A percentile compares a stretch with the other conserved stretches of the same genome.
Evolutionary conservation across 37 sponge, comb jelly and placozoan genomes (phyloP).

Genomic region (Cladorhizidae sp.): DNA sequence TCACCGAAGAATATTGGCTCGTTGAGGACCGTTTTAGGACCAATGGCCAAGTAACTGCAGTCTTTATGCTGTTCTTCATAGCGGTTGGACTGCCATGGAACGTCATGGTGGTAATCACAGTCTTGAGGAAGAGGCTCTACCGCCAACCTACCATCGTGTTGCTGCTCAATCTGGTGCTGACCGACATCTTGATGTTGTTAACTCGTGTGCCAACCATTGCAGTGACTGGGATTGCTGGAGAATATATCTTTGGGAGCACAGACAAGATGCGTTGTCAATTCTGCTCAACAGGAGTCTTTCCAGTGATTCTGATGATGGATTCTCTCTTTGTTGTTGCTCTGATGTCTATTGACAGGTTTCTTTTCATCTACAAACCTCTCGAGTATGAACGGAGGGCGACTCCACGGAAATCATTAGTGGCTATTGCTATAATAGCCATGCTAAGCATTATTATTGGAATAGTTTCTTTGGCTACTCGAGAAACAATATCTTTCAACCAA

Average conservation of each 20-base stretch:
- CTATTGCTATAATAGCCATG: background rate
- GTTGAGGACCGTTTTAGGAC: background rate
- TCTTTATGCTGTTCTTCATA: too few species aligned
- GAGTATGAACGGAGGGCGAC: background rate
- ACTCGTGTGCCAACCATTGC: background rate
- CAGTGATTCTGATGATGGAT: too few species aligned
- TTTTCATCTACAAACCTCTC: constrained; percentile 2
- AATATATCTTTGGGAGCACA: too few species aligned
- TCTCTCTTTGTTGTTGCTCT: background rate
- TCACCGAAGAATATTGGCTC: background rate
- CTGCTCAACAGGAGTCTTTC: background rate
- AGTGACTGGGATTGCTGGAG: too few species aligned
- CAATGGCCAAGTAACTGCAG: background rate
- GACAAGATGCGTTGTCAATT: too few species aligned
- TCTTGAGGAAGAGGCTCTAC: too few species aligned
- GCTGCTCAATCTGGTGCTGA: too few species aligned
- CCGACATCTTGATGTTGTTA: background rate
- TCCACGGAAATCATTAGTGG: background rate
- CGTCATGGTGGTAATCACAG: too few species aligned
- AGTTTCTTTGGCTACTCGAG: background rate
- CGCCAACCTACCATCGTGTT: too few species aligned
- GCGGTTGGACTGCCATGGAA: too few species aligned
- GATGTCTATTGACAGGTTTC: background rate
- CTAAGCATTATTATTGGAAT: background rate
- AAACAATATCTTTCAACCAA: background rate